Percentiles rank a stretch among this genome's conserved stretches.
phyloP scores from a whole-genome alignment of 2,888 invertebrate genomes.

The Drosophila lutescens region DNA sequence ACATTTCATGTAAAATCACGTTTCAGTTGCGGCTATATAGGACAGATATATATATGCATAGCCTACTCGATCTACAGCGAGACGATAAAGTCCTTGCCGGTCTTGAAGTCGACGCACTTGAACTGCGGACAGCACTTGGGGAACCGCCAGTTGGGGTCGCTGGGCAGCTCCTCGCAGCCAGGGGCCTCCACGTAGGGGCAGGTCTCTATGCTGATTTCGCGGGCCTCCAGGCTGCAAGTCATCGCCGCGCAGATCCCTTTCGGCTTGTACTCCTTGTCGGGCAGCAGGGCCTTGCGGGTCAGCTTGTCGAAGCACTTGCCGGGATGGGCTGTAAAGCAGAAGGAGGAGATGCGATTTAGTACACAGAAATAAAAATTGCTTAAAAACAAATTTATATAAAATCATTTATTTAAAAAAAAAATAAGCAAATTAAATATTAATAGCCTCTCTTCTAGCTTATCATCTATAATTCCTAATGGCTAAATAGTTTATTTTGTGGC shows the following conservation, averaged over 20 bases:
- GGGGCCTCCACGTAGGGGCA: constrained; percentile 83
- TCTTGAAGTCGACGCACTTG: constrained; percentile 83
- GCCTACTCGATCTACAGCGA: constrained; percentile 67
- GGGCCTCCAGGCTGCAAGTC: constrained; percentile 81
- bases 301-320: constrained; percentile 84
- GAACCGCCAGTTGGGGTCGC: constrained; percentile 81
- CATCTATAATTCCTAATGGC: neutral
- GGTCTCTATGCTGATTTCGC: constrained; percentile 83
- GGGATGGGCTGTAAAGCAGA: constrained; percentile 75
- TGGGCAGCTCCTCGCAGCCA: constrained; percentile 83
- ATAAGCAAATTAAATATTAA: neutral
- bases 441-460: no score
- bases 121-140: constrained; percentile 84
- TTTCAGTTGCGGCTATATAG: constrained; percentile 47
- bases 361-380: constrained; percentile 4
- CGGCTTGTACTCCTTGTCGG: constrained; percentile 83
- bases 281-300: constrained; percentile 81
- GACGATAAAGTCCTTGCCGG: constrained; percentile 82
- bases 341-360: constrained; percentile 20
- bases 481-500: neutral
- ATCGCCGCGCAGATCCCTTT: constrained; percentile 84
- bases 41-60: neutral
- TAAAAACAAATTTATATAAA: no score
- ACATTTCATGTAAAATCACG: constrained; percentile 72
- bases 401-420: neutral